A percentile compares a stretch with the other conserved stretches of the same genome.
phyloP scores from a whole-genome alignment of 2,113 vertebrate species.

The Leptodactylus fuscus region DNA sequence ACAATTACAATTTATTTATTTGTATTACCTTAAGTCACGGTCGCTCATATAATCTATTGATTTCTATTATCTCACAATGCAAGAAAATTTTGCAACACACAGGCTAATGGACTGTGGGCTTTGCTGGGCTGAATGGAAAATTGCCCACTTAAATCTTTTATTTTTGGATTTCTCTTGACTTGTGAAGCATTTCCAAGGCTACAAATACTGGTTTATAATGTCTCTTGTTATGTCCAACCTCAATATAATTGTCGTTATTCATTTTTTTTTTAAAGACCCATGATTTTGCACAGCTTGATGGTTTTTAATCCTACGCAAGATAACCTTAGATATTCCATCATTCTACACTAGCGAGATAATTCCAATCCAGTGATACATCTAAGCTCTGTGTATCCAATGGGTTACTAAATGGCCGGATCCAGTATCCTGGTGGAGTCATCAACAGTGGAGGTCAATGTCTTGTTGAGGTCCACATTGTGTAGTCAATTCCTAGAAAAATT shows the following conservation, averaged over 20 bases:
- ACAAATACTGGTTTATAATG: neutral
- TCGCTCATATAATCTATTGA: slow-evolving; percentile 47
- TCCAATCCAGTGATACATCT: neutral
- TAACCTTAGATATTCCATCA: neutral
- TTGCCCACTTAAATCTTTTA: slow-evolving; percentile 39
- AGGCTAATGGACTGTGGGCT: slow-evolving; percentile 11
- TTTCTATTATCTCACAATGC: slow-evolving; percentile 26
- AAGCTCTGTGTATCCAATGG: neutral
- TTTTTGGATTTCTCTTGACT: slow-evolving; percentile 9
- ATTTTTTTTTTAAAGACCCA: neutral
- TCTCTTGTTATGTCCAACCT: slow-evolving; percentile 1
- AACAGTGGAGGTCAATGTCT: neutral
- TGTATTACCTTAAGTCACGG: slow-evolving; percentile 44
- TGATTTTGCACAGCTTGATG: neutral
- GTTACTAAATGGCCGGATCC: neutral
- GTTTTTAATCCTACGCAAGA: neutral
- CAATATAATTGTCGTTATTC: slow-evolving; percentile 1
- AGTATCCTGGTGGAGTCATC: neutral
- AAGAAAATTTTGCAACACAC: slow-evolving; percentile 15
- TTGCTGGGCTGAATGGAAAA: slow-evolving; percentile 40
- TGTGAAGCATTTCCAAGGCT: slow-evolving; percentile 9
- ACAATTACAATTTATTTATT: slow-evolving; percentile 51
- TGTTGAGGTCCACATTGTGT: neutral
- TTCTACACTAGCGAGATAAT: neutral
- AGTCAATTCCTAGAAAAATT: neutral